Conservation (phyloP, 1,140 invertebrate genomes). For the Telenomus remus region DNA sequence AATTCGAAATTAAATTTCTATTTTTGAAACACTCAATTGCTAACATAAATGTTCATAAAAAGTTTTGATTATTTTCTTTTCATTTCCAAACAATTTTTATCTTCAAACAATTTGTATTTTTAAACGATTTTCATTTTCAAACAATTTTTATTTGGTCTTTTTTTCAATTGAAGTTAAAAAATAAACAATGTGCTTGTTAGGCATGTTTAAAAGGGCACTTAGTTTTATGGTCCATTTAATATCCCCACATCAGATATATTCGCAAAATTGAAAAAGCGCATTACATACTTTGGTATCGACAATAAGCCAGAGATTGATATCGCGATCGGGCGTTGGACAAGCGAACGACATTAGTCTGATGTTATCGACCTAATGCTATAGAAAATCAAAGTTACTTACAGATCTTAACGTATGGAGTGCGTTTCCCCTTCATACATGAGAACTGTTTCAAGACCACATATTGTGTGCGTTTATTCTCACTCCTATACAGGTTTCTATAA, state of each 20-base stretch:
- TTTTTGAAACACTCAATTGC: no score
- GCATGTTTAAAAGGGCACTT: conserved; percentile 8
- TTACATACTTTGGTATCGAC: conserved; percentile 27
- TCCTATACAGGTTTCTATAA: no score
- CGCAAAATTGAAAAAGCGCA: conserved; percentile 44
- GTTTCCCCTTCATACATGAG: conserved; percentile 62
- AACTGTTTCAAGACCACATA: conserved; percentile 65
- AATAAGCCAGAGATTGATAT: conserved; percentile 65
- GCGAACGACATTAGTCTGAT: conserved; percentile 69
- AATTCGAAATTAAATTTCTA: conserved; percentile 26
- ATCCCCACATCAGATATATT: no score
- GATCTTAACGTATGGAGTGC: conserved; percentile 50
- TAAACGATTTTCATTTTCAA: no score
- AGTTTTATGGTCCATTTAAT: conserved; percentile 13
- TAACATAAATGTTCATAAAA: no score
- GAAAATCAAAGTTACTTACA: conserved; percentile 68
- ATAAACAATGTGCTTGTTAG: no score
- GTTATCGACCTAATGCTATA: conserved; percentile 63
- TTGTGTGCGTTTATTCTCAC: not conserved
- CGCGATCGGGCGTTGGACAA: conserved; percentile 61
- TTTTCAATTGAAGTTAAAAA: no score
- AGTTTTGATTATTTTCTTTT: no score
- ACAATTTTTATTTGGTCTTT: no score
- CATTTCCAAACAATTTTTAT: no score
- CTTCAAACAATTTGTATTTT: no score